Percentiles rank a stretch among this genome's conserved stretches.
phyloP scores from a whole-genome alignment of 2,113 vertebrate genomes.

The Zootoca vivipara region DNA sequence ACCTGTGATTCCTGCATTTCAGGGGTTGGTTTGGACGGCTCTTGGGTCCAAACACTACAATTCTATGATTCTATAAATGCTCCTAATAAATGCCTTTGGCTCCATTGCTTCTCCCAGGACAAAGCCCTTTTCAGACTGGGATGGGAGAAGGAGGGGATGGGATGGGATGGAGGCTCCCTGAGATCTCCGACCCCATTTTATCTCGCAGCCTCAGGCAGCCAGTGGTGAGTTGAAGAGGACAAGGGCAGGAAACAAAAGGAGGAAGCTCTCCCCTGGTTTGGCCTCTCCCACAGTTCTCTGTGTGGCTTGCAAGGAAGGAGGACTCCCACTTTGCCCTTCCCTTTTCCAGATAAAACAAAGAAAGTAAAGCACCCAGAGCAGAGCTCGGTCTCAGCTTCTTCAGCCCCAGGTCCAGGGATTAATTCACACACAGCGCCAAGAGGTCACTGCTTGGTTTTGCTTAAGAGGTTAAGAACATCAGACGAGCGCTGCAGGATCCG shows the following conservation, averaged over 20 bases:
- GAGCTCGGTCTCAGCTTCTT: not conserved
- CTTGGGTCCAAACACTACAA: not conserved
- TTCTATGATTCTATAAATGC: not conserved
- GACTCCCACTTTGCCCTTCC: not conserved
- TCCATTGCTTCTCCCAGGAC: not conserved
- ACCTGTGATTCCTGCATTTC: too few species aligned
- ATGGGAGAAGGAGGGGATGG: not conserved
- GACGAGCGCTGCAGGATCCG: too few species aligned
- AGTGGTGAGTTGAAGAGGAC: not conserved
- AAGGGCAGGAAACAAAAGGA: not conserved
- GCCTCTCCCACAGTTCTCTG: not conserved
- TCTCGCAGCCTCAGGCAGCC: constrained; percentile 10
- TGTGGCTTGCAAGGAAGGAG: not conserved
- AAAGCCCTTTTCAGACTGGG: not conserved
- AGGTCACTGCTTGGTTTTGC: too few species aligned
- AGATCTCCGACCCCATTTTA: not conserved
- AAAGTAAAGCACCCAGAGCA: not conserved
- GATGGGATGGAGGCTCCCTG: too few species aligned
- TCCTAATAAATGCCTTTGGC: not conserved
- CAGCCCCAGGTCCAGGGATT: not conserved
- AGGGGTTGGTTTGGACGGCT: too few species aligned
- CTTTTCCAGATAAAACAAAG: not conserved
- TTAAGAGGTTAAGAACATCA: not conserved
- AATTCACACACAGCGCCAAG: not conserved
- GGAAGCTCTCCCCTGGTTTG: not conserved